phyloP scores from a whole-genome alignment of 2,113 vertebrate species.

The Picathartes gymnocephalus region DNA sequence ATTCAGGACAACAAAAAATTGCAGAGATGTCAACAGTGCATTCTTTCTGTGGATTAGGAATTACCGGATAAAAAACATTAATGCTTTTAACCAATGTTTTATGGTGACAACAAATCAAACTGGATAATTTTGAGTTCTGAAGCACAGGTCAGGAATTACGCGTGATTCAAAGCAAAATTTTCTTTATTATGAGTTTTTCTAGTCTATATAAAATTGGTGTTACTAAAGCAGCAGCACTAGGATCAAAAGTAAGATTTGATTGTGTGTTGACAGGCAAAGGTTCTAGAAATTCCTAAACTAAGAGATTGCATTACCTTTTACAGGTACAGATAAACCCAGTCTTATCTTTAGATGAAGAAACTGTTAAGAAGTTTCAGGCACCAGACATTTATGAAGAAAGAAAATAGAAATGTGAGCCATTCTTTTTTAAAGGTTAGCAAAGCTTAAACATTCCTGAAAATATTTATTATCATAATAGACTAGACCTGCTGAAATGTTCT shows the following conservation, averaged over 20 bases:
- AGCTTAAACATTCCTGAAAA: constrained; percentile 41
- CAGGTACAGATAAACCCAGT: constrained; percentile 14
- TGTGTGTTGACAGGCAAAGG: constrained; percentile 4
- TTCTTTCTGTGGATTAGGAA: background rate
- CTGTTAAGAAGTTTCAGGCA: constrained; percentile 29
- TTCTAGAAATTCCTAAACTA: constrained; percentile 24
- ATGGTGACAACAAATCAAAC: background rate
- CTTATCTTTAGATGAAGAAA: constrained; percentile 56
- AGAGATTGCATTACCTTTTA: background rate
- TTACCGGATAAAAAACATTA: background rate
- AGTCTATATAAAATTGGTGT: background rate
- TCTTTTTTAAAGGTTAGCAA: constrained; percentile 24
- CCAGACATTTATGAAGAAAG: constrained; percentile 1
- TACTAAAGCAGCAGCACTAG: background rate
- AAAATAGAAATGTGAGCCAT: constrained; percentile 39
- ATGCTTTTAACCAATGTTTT: background rate
- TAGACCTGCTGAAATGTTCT: background rate
- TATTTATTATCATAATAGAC: constrained; percentile 51
- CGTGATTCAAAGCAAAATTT: background rate
- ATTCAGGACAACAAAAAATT: background rate
- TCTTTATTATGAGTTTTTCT: background rate
- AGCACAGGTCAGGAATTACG: background rate
- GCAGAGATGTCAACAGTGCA: background rate
- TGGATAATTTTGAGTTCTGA: background rate
- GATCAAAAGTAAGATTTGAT: constrained; percentile 8